Evolutionary conservation across 30 jellyfish, hydroid and myxozoan genomes (phyloP).

Genomic region (Turritopsis rubra): DNA sequence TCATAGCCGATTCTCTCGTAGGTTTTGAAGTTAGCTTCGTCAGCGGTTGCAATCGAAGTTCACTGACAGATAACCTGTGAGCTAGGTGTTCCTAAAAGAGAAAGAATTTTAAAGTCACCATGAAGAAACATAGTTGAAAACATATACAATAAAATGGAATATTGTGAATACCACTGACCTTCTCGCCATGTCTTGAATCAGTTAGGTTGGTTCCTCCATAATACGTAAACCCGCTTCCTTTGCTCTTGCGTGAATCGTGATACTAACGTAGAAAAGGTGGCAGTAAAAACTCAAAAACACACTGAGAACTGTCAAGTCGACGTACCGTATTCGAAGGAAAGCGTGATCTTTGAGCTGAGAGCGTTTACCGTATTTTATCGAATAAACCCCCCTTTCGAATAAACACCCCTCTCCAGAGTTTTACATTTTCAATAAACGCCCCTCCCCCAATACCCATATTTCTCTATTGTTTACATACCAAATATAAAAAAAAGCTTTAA

Average conservation of each 20-base stretch:
- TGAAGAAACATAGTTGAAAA: not conserved
- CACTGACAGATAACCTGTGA: not conserved
- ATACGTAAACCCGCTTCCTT: not conserved
- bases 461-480: no score
- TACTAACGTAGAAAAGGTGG: not conserved
- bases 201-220: not conserved
- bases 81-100: not conserved
- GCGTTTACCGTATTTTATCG: no score
- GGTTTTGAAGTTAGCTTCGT: not conserved
- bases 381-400: no score
- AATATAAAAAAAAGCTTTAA: no score
- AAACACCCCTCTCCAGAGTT: no score
- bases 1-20: not conserved
- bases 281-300: not conserved
- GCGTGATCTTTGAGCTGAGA: no score
- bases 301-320: not conserved
- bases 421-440: no score
- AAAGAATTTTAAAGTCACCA: not conserved
- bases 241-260: not conserved
- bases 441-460: no score
- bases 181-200: not conserved
- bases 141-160: not conserved
- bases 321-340: no score
- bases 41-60: conserved; percentile 3
- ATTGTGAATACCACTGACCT: not conserved